Evolutionary conservation across 1,140 invertebrate genomes (phyloP).

Genomic region (Drosophila parabipectinata): DNA sequence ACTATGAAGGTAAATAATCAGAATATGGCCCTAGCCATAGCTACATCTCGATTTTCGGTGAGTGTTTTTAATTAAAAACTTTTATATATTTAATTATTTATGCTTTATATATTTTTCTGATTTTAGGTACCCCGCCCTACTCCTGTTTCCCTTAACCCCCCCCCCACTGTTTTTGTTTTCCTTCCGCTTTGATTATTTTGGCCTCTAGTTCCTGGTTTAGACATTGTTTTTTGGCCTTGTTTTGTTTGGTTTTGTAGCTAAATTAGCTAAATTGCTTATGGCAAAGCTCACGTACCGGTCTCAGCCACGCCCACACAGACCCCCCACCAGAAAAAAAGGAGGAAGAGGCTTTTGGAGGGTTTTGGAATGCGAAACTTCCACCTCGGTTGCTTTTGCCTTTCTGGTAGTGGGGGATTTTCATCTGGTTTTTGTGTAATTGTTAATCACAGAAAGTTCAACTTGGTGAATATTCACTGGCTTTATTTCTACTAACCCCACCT

Average conservation of each 20-base stretch:
- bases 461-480: background rate
- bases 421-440: slow-evolving; percentile 74
- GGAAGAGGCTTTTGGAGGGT: background rate
- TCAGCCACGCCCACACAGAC: slow-evolving; percentile 15
- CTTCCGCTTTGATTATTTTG: slow-evolving; percentile 42
- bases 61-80: no score
- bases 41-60: no score
- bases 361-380: slow-evolving; percentile 5
- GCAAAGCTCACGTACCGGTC: slow-evolving; percentile 70
- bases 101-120: background rate
- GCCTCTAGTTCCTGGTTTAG: slow-evolving; percentile 58
- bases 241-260: slow-evolving; percentile 46
- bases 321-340: background rate
- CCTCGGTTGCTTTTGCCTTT: slow-evolving; percentile 10
- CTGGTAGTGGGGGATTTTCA: slow-evolving; percentile 15
- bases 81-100: background rate
- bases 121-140: background rate
- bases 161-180: background rate
- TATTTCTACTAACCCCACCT: background rate
- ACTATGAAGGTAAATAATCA: no score
- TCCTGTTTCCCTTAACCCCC: background rate
- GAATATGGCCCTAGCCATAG: no score
- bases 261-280: slow-evolving; percentile 82
- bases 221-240: slow-evolving; percentile 63
- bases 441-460: slow-evolving; percentile 66